These are phyloP conservation scores for Aplysia californica DNA, from an alignment of 1,140 invertebrate species.

Conservation along the genomic window DNA sequence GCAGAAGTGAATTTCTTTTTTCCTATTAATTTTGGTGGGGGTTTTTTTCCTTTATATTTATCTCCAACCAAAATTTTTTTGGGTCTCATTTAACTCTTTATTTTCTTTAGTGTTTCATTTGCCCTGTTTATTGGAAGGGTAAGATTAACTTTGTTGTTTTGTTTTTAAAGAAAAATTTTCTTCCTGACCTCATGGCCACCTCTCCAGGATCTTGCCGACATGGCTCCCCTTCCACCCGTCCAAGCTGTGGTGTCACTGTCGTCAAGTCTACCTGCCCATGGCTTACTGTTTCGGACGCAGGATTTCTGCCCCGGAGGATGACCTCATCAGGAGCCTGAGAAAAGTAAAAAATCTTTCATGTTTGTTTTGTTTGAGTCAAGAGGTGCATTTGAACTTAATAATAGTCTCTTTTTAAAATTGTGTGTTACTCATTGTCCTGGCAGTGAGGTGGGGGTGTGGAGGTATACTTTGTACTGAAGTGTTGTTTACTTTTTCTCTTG, in stretches of 20 bases:
- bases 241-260: constrained; percentile 62
- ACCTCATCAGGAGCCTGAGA: constrained; percentile 47
- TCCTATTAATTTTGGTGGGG: background rate
- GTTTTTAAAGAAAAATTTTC: no score
- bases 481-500: no score
- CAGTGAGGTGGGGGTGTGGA: no score
- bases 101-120: no score
- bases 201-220: constrained; percentile 51
- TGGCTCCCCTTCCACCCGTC: constrained; percentile 60
- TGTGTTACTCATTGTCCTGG: no score
- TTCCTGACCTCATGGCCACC: no score
- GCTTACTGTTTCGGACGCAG: constrained; percentile 56
- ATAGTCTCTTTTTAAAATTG: background rate
- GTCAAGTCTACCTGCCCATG: constrained; percentile 62
- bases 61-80: no score
- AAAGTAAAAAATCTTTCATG: constrained; percentile 35
- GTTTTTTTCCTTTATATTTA: background rate
- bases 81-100: no score
- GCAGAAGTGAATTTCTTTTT: background rate
- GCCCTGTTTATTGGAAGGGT: no score
- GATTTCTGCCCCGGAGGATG: constrained; percentile 41
- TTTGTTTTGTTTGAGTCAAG: background rate
- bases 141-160: no score
- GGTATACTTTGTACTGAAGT: no score
- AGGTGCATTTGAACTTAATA: background rate